Evolutionary conservation across 2,113 vertebrate genomes (phyloP).

Genomic region (Rhizomys pruinosus): DNA sequence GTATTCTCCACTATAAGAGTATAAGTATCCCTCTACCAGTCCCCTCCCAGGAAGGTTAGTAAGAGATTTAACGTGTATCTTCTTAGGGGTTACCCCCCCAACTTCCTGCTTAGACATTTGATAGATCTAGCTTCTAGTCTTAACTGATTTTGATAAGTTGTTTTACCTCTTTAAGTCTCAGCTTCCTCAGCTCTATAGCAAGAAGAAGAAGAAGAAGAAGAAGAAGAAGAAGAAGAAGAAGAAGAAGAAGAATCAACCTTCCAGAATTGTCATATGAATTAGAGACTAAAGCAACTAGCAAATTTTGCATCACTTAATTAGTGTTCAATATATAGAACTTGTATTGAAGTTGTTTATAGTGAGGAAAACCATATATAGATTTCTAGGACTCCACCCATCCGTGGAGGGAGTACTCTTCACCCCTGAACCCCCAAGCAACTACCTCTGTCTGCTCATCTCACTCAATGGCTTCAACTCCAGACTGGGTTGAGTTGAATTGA

Average conservation of each 20-base stretch:
- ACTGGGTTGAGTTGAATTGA: background rate
- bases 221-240: background rate
- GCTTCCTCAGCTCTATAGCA: constrained; percentile 3
- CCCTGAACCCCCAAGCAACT: too few species aligned
- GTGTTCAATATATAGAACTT: background rate
- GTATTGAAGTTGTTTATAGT: background rate
- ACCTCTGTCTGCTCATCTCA: background rate
- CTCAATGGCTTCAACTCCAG: background rate
- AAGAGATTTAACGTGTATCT: background rate
- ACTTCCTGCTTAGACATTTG: background rate
- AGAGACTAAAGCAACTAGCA: constrained; percentile 1
- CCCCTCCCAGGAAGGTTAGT: background rate
- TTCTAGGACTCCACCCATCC: background rate
- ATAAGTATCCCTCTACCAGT: background rate
- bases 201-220: background rate
- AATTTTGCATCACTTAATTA: background rate
- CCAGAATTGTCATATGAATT: background rate
- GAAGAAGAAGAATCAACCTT: background rate
- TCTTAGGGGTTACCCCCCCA: background rate
- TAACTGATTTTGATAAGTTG: constrained; percentile 24
- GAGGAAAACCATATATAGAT: background rate
- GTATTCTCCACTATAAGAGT: background rate
- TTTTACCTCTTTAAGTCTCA: background rate
- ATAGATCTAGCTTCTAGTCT: background rate
- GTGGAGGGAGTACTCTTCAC: background rate